Evolutionary conservation across 92 coral and sea anemone genomes (phyloP), one percentile per base, ranked within the genome.

Genomic region (Actinostola sp.): DNA sequence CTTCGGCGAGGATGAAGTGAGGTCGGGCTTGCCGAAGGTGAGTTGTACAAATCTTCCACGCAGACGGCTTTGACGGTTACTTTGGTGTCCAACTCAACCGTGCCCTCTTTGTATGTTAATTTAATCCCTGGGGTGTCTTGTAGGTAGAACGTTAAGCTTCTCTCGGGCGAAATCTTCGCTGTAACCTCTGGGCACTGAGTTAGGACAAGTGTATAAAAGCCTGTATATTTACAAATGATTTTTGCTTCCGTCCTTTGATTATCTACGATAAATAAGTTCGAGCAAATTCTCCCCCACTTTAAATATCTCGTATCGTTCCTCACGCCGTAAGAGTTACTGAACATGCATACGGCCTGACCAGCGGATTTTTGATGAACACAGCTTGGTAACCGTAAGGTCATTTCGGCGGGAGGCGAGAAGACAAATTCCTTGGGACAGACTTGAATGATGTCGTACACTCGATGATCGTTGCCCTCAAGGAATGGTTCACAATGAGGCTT

Each of bases 281-380:
- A 91, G 69, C 88, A 89, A 2, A 91, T 52, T 10, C 88, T 81
- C 42, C 75, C 80, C 97, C 97, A 91, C 35, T 82, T 75, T 25
- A 87, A 82, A 53, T 60, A 64, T 24, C 73, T 32, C 2, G 53
- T 79, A 3, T 83, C 88, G 29, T 79, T 71, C 34, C 63, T 80
- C 0, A 77, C 19, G 52, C 69, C 71, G 12, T 71, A 53, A 15
- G 84, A 70, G 24, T 79, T 71, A 48, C 97, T 80, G 72, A 83
- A 83, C 77, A 91, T 71, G 78, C 97, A 91, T 14, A 91, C 92
- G 19, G 84, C 78, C 81, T 91, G 97, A 3, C 97, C 97, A 70
- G 87, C 80, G n/a, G 72, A 68, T 46, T 84, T 61, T 23, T 75
- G 56, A 16, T 57, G 66, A 17, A 87, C 90, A 24, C 86, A 91